phyloP scores from a whole-genome alignment of 2,888 invertebrate species.

The Congeria kusceri region DNA sequence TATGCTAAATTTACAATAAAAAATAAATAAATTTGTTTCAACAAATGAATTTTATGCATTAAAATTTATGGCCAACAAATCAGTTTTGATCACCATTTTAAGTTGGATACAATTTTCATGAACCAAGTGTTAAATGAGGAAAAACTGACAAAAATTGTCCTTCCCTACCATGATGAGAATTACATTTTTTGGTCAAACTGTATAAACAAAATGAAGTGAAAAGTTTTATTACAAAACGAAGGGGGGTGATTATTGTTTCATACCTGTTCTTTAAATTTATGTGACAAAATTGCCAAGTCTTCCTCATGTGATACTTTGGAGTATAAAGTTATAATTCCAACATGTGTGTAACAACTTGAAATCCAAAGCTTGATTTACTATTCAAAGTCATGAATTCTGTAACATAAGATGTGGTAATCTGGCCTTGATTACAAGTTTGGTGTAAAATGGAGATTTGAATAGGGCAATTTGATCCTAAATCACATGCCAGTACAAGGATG shows the following conservation, averaged over 20 bases:
- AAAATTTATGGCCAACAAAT: no score
- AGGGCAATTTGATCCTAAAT: conserved; percentile 1
- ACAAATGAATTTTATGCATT: no score
- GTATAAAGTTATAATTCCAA: conserved; percentile 26
- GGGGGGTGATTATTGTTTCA: not conserved
- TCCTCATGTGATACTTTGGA: conserved; percentile 25
- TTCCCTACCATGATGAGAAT: conserved; percentile 31
- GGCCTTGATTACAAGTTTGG: conserved; percentile 27
- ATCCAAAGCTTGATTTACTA: conserved; percentile 35
- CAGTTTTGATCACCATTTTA: no score
- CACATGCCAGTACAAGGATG: not conserved
- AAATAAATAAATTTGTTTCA: no score
- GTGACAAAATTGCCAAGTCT: not conserved
- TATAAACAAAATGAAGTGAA: not conserved
- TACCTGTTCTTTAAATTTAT: conserved; percentile 1
- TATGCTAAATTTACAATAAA: no score
- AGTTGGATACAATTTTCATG: no score
- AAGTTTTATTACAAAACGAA: not conserved
- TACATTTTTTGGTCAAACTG: not conserved
- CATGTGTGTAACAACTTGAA: conserved; percentile 16
- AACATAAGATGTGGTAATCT: conserved; percentile 32
- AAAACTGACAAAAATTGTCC: not conserved
- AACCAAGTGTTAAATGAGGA: not conserved
- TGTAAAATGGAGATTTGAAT: not conserved
- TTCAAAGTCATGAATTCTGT: conserved; percentile 40